A percentile compares a stretch with the other conserved stretches of the same genome.
phyloP scores from a whole-genome alignment of 2,888 invertebrate genomes.

The Eustalomyia histrio region DNA sequence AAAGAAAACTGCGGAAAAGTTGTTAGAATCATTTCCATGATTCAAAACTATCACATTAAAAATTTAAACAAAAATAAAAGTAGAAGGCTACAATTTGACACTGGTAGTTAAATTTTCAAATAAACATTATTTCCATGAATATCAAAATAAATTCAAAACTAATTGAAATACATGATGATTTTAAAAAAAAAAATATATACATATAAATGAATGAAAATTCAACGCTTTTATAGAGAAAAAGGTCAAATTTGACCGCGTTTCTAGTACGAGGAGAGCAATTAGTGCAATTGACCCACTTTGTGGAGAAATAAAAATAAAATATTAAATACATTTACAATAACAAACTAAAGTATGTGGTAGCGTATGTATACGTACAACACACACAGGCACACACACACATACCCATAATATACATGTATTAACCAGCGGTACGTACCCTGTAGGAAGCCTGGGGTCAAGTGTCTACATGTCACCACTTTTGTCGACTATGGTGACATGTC shows the following conservation, averaged over 20 bases:
- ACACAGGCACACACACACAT: too few species aligned
- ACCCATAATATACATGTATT: too few species aligned
- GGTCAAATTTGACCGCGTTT: constrained; percentile 65
- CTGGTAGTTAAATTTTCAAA: neutral
- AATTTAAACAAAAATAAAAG: neutral
- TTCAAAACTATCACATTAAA: neutral
- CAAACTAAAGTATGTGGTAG: constrained; percentile 10
- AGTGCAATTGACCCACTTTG: constrained; percentile 65
- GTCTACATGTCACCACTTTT: too few species aligned
- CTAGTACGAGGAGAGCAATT: constrained; percentile 66
- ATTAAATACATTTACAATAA: constrained; percentile 8
- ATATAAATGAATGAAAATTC: constrained; percentile 61
- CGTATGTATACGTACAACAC: neutral
- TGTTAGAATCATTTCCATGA: neutral
- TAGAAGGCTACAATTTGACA: constrained; percentile 6
- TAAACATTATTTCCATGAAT: constrained; percentile 1
- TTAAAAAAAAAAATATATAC: constrained; percentile 13
- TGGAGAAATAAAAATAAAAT: constrained; percentile 57
- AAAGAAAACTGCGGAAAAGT: too few species aligned
- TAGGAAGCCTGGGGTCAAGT: too few species aligned
- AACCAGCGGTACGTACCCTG: too few species aligned
- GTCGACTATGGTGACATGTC: too few species aligned
- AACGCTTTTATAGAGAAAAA: constrained; percentile 66
- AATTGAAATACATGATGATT: constrained; percentile 48
- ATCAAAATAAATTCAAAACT: neutral